Base-by-base conservation (phyloP, 2,113 vertebrate genomes). In the Pollimyrus isidori region DNA sequence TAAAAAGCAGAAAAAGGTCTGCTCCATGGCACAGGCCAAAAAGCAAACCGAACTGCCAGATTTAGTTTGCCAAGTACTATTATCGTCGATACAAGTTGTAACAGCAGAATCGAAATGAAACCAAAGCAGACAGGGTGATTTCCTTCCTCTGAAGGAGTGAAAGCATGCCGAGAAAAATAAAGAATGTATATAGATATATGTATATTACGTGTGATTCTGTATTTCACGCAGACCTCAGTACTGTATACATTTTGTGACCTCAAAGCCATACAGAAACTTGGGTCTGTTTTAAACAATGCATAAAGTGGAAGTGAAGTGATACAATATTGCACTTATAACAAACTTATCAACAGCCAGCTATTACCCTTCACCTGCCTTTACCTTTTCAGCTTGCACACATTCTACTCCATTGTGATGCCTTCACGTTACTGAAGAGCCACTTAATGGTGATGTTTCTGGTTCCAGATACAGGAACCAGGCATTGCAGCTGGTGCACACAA, bases 301-400 rank as follows among this genome's bases (percentile, higher is more conserved):
- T 91, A 90, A 93, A 85, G 88, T 91, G 89, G 62, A 93, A 92
- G 92, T 91, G 87, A 19, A 88, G 17, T 90, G 84, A 58, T 91
- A 92, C 91, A 95, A 95, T 96, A 96, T 96, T 96, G 96, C 96
- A 96, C 96, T 95, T 96, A 88, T 92, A 95, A 89, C 76, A 84
- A 62, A n/a, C 88, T 92, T 94, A 92, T 94, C 94, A 92, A 92
- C 90, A 92, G 93, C 90, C 90, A 92, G 91, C 83, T 92, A 88
- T 89, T 86, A 91, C 92, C 92, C 92, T 93, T 93, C 90, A 89
- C 88, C 89, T 52, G 91, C 91, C 56, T 80, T 76, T 26, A 30
- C n/a, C n/a, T 9, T 65, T 26, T 26, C 56, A 35, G 50, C n/a
- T 50, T 52, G 82, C 50, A 90, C 89, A 89, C 65, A 49, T 52